These are phyloP conservation scores for Melanogrammus aeglefinus DNA, from an alignment of 2,797 vertebrate species.

Conservation along the genomic window DNA sequence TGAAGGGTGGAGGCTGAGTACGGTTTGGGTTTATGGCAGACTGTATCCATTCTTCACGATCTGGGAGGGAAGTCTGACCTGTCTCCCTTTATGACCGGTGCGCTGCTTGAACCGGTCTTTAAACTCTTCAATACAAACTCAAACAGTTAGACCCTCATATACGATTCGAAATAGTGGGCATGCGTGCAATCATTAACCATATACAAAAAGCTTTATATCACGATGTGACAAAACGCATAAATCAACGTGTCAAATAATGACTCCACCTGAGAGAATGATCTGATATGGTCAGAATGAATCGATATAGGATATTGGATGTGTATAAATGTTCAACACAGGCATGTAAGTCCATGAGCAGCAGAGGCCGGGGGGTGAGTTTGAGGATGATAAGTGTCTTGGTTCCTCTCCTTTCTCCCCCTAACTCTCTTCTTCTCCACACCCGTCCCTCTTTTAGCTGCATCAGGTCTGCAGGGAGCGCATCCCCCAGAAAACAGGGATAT, in stretches of 20 bases:
- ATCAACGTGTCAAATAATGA: not conserved
- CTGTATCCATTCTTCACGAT: no score
- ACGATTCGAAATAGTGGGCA: not conserved
- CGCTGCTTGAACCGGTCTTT: not conserved
- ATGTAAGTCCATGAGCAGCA: constrained; percentile 91
- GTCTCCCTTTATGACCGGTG: not conserved
- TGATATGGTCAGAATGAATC: not conserved
- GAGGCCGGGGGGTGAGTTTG: constrained; percentile 76
- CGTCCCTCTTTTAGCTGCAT: constrained; percentile 79
- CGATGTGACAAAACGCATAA: not conserved
- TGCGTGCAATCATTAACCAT: not conserved
- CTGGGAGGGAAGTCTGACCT: not conserved
- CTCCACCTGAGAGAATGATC: not conserved
- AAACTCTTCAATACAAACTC: not conserved
- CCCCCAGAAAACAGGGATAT: not conserved
- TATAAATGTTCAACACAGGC: constrained; percentile 69
- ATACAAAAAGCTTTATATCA: not conserved
- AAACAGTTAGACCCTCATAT: not conserved
- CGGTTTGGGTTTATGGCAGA: no score
- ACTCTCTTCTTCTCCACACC: constrained; percentile 40
- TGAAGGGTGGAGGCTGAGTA: not conserved
- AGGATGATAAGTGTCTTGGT: constrained; percentile 68
- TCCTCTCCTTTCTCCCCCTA: constrained; percentile 63
- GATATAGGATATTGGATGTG: not conserved
- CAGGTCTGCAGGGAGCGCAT: constrained; percentile 71